Base-by-base conservation (phyloP, 2,888 invertebrate species). In the Ptychoptera albimana region DNA sequence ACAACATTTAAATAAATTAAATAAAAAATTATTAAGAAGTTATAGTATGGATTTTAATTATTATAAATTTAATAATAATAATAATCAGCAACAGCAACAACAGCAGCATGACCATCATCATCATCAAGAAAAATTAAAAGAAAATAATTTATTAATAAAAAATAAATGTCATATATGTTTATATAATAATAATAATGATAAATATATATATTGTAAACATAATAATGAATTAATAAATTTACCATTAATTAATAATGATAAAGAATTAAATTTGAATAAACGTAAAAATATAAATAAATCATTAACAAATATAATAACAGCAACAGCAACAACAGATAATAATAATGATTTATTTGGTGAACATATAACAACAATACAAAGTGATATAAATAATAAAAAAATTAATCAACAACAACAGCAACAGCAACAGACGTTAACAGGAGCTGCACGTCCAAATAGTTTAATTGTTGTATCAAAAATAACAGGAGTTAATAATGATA, bases 121-220 rank as follows among this genome's bases (percentile, higher is more conserved):
- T 23, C 23, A 23, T 5, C 3, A 23, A 23, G 23, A 7, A 23
- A 23, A 23, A n/a, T n/a, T n/a, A n/a, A n/a, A n/a, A 23, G 4
- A 23, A 7, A 3, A 23, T 23, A 23, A 23, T 23, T 23, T 23
- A 5, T 23, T 23, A 5, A 23, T 23, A 23, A 23, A 23, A 5
- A 54, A 51, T 51, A 63, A 63, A 51, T 65, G 65, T 52, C 63
- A 65, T 49, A 61, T 65, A 46, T 65, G 65, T 53, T 60, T 64
- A 50, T 64, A 62, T 51, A 58, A 63, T 54, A 64, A 63, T 55
- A 60, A 60, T 47, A 60, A 41, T 39, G 32, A 36, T 9, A 31
- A 32, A 29, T 31, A 16, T 37, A 45, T 50, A 12, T 50, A 50
- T 37, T 58, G 58, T 48, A 57, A 57, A 47, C 57, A 58, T 46